phyloP scores from a whole-genome alignment of 2,113 vertebrate species.

The Burhinus bistriatus region DNA sequence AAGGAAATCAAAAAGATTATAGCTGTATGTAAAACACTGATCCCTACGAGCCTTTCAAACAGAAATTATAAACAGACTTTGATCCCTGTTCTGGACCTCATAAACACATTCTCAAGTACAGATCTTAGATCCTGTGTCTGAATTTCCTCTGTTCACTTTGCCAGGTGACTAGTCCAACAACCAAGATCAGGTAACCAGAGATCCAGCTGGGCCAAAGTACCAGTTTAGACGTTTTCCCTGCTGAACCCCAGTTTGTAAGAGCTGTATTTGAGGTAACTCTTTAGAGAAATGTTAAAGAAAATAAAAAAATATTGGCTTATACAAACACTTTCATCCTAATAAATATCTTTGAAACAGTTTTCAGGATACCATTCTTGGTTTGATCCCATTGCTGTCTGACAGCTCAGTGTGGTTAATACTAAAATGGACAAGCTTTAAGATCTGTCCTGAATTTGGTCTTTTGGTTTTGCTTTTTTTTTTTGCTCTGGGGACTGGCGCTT shows the following conservation, averaged over 20 bases:
- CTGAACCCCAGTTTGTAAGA: background rate
- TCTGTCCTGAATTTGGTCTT: background rate
- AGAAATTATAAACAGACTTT: background rate
- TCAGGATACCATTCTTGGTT: background rate
- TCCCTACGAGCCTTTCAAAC: background rate
- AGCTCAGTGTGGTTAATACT: background rate
- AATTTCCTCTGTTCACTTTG: background rate
- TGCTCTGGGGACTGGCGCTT: rapidly evolving
- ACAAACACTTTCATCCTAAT: background rate
- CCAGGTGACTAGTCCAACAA: background rate
- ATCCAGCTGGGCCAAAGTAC: background rate
- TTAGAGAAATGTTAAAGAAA: background rate
- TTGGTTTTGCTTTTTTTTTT: background rate
- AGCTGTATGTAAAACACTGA: background rate
- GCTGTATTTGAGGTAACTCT: background rate
- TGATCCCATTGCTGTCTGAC: background rate
- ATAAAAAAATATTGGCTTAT: background rate
- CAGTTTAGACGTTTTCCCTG: background rate
- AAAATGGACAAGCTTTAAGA: background rate
- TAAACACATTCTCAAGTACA: background rate
- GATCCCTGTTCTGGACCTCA: background rate
- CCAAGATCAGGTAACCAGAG: background rate
- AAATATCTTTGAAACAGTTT: background rate
- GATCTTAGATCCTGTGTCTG: background rate
- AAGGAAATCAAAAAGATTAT: background rate